Evolutionary conservation across 2,113 vertebrate genomes (phyloP).

Genomic region (Polypterus senegalus): DNA sequence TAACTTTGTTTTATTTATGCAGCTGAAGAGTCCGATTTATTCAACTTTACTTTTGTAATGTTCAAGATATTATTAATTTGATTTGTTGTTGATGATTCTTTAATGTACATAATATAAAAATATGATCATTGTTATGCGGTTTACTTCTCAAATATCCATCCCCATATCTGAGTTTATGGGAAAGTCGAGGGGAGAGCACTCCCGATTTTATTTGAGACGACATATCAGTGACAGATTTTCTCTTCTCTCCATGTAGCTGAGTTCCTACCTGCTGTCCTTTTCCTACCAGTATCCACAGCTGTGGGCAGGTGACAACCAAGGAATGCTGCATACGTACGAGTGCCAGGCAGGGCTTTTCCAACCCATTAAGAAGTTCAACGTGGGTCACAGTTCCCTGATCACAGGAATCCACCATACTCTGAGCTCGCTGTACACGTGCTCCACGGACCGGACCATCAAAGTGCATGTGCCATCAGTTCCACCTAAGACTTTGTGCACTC

Average conservation of each 20-base stretch:
- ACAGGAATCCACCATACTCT: conserved; percentile 63
- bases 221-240: background rate
- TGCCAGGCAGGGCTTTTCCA: conserved; percentile 48
- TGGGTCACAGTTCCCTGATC: conserved; percentile 71
- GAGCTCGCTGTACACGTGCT: conserved; percentile 74
- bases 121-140: too few species aligned
- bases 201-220: too few species aligned
- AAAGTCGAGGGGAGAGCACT: too few species aligned
- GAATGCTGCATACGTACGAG: conserved; percentile 63
- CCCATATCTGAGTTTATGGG: too few species aligned
- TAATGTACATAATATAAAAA: too few species aligned
- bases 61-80: too few species aligned
- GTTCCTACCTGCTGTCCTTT: conserved; percentile 71
- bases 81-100: too few species aligned
- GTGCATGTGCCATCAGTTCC: conserved; percentile 74
- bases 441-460: conserved; percentile 70
- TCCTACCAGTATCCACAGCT: conserved; percentile 61
- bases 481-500: conserved; percentile 66
- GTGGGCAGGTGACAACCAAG: conserved; percentile 77
- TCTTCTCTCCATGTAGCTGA: conserved; percentile 43
- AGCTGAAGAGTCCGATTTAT: too few species aligned
- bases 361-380: conserved; percentile 51
- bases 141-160: too few species aligned
- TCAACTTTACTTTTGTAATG: too few species aligned
- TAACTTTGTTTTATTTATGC: too few species aligned